These are phyloP conservation scores for Scyliorhinus canicula DNA, from an alignment of 2,797 vertebrate species.

Conservation along the genomic window DNA sequence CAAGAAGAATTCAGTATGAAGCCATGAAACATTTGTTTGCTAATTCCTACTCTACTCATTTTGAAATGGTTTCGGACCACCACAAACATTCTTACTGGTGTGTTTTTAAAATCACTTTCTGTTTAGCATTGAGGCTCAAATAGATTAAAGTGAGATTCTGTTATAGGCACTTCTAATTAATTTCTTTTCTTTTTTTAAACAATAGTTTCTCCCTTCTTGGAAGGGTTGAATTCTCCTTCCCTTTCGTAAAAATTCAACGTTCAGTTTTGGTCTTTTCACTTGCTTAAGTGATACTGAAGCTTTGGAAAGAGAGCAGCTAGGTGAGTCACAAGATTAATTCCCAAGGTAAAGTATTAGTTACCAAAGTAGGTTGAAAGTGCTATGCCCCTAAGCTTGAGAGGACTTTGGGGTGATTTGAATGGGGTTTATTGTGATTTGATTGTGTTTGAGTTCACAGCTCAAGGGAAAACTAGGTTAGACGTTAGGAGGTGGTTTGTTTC, in stretches of 20 bases:
- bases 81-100: not conserved
- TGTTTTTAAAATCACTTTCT: not conserved
- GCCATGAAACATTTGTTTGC: not conserved
- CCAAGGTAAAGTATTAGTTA: not conserved
- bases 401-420: not conserved
- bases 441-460: not conserved
- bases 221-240: not conserved
- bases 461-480: not conserved
- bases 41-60: not conserved
- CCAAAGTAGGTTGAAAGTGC: not conserved
- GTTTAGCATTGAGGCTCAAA: not conserved
- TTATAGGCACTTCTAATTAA: not conserved
- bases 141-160: not conserved
- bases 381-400: not conserved
- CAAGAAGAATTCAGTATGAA: slow-evolving; percentile 6
- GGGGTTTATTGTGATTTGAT: not conserved
- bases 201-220: not conserved
- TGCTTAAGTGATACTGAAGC: not conserved
- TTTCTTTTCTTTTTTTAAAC: not conserved
- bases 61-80: not conserved
- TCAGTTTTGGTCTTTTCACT: not conserved
- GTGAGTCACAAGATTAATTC: not conserved
- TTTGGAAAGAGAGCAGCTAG: not conserved
- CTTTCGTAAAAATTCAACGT: not conserved
- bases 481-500: not conserved